These are phyloP conservation scores for Heliocidaris tuberculata DNA, from an alignment of 35 echinoderm and acorn worm species.

Conservation along the genomic window DNA sequence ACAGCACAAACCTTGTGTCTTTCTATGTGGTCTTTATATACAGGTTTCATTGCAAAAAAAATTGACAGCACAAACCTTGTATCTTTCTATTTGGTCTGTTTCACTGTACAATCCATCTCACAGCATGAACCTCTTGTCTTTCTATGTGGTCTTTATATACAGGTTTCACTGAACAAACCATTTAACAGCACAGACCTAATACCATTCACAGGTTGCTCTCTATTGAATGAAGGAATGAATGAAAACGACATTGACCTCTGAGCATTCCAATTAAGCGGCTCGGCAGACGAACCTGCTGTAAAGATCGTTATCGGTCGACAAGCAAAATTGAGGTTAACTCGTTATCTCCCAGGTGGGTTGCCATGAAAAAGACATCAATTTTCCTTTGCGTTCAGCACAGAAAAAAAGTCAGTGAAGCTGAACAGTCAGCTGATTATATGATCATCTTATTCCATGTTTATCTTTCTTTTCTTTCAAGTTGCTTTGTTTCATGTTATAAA, in stretches of 20 bases:
- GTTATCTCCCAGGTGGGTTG: background rate
- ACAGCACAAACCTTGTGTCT: too few relatives aligned
- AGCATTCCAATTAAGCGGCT: background rate
- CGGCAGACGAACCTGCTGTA: background rate
- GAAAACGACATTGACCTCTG: conserved; percentile 24
- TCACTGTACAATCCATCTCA: too few relatives aligned
- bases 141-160: too few relatives aligned
- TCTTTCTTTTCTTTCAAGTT: background rate
- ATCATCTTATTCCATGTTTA: background rate
- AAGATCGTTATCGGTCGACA: conserved; percentile 22
- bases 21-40: too few relatives aligned
- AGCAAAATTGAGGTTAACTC: conserved; percentile 13
- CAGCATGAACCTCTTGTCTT: too few relatives aligned
- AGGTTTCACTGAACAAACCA: too few relatives aligned
- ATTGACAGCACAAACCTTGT: too few relatives aligned
- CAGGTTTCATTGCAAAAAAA: too few relatives aligned
- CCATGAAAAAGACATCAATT: conserved; percentile 24
- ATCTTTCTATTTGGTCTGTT: too few relatives aligned
- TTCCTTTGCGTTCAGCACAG: background rate
- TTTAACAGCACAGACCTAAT: too few relatives aligned
- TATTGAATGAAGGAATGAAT: background rate
- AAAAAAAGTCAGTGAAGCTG: background rate
- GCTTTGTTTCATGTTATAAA: too few relatives aligned
- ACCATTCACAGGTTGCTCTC: background rate
- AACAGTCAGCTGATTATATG: background rate